Conservation (phyloP, 2,113 vertebrate genomes). For the Pterocles burchelli region DNA sequence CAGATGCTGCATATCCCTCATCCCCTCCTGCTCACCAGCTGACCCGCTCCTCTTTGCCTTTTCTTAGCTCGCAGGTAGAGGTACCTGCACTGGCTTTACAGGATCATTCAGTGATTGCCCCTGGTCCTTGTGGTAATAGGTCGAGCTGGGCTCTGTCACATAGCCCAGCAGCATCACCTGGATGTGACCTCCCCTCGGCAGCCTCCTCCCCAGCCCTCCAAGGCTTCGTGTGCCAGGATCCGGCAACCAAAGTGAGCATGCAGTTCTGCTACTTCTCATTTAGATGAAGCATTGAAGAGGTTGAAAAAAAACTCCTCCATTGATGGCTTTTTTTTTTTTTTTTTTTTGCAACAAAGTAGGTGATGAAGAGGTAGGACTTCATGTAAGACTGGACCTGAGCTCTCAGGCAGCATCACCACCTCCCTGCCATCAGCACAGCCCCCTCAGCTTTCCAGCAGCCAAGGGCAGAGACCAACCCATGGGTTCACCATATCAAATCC, state of each 20-base stretch:
- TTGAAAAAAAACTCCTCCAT: background rate
- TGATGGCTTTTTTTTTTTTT: background rate
- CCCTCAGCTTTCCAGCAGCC: background rate
- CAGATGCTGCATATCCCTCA: fast-evolving
- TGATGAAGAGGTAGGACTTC: background rate
- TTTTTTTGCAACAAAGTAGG: background rate
- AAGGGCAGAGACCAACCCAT: background rate
- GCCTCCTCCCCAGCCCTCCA: too few relatives aligned
- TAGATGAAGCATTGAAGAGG: background rate
- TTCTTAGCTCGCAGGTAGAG: background rate
- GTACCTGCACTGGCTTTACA: background rate
- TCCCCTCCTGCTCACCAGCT: background rate
- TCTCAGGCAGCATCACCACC: background rate
- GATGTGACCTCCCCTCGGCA: background rate
- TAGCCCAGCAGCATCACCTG: background rate
- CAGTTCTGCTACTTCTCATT: background rate
- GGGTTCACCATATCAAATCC: background rate
- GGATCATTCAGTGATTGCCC: background rate
- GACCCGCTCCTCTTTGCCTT: background rate
- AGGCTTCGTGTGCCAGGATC: background rate
- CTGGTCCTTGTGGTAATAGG: background rate
- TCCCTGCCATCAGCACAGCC: background rate
- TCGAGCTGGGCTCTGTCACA: background rate
- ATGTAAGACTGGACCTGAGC: background rate
- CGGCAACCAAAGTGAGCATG: fast-evolving